A percentile compares a stretch with the other conserved stretches of the same genome.
Evolutionary conservation across 2,797 vertebrate genomes (phyloP).

Genomic region (Anguilla megastoma): DNA sequence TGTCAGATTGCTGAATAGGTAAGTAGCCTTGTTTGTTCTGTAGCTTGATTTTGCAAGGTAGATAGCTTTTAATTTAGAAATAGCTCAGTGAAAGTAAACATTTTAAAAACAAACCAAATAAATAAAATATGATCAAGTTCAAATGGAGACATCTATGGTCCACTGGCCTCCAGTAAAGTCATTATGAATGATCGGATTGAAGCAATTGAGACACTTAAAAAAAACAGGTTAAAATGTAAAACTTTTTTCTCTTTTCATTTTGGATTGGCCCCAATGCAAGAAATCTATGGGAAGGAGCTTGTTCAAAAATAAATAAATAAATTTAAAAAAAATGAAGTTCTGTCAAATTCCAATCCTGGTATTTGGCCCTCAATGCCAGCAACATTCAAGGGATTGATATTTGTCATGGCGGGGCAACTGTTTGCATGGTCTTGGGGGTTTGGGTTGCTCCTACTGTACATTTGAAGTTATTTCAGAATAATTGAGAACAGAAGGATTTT

Average conservation of each 20-base stretch:
- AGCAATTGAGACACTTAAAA: background rate
- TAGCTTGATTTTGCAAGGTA: no score
- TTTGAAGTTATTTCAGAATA: slow-evolving; percentile 47
- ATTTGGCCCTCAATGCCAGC: slow-evolving; percentile 40
- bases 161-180: slow-evolving; percentile 40
- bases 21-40: no score
- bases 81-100: no score
- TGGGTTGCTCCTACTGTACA: slow-evolving; percentile 29
- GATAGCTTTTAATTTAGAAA: no score
- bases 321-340: slow-evolving; percentile 17
- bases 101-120: no score
- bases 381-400: slow-evolving; percentile 50
- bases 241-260: background rate
- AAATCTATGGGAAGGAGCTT: background rate
- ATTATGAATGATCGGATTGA: slow-evolving; percentile 35
- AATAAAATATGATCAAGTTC: slow-evolving; percentile 23
- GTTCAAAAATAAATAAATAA: slow-evolving; percentile 17
- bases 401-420: slow-evolving; percentile 39
- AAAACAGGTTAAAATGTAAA: background rate
- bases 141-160: background rate
- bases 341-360: slow-evolving; percentile 50
- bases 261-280: background rate
- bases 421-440: slow-evolving; percentile 24
- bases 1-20: no score
- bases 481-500: slow-evolving; percentile 47